phyloP scores from a whole-genome alignment of 2,888 invertebrate species.

The Schizaphis graminum region DNA sequence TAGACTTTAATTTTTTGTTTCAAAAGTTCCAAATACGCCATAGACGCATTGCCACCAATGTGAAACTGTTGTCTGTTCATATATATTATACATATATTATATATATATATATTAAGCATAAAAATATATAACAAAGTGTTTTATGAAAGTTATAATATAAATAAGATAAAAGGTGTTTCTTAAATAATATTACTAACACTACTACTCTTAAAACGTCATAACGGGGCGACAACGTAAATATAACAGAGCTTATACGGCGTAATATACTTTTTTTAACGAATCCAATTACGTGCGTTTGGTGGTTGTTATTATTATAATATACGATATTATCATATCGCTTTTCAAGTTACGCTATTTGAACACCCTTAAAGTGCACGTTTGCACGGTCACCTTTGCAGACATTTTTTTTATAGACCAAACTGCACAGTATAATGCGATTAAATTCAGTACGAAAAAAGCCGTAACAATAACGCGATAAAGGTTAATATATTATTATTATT shows the following conservation, averaged over 20 bases:
- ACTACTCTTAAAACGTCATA: neutral
- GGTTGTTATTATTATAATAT: neutral
- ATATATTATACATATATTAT: neutral
- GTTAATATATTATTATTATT: neutral
- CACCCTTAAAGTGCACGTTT: neutral
- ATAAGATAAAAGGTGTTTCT: neutral
- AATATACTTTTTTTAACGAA: neutral
- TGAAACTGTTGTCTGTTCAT: neutral
- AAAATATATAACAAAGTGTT: neutral
- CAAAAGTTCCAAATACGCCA: neutral
- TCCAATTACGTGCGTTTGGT: neutral
- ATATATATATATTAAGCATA: too few species aligned
- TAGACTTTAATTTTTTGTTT: neutral
- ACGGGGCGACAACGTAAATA: neutral
- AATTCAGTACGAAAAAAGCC: neutral
- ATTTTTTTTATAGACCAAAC: neutral
- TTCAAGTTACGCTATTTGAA: neutral
- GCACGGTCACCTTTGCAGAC: neutral
- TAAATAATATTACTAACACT: neutral
- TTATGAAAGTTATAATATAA: neutral
- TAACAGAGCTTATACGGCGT: neutral
- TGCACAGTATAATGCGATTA: neutral
- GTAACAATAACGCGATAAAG: neutral
- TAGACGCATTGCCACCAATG: neutral
- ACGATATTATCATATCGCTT: neutral